Percentiles rank a stretch among this genome's conserved stretches.
Evolutionary conservation across 2,113 vertebrate species (phyloP).

Genomic region (Nicator chloris): DNA sequence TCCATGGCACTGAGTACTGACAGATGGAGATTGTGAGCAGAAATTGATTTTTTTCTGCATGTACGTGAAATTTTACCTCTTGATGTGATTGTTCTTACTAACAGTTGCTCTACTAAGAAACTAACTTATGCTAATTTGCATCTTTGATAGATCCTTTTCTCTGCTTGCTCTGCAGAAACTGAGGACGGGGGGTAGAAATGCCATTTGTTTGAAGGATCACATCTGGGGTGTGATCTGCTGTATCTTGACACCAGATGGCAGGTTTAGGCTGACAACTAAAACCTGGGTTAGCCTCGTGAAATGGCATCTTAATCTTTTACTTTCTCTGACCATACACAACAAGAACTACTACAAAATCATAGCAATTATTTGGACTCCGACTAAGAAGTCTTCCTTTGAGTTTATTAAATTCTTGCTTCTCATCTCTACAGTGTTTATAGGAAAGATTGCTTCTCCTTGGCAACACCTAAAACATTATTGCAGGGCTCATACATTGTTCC

Average conservation of each 20-base stretch:
- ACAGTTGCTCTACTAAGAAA: constrained; percentile 35
- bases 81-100: constrained; percentile 47
- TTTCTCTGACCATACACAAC: constrained; percentile 5
- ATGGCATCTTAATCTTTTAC: constrained; percentile 58
- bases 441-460: constrained; percentile 70
- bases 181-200: not conserved
- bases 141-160: constrained; percentile 39
- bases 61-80: constrained; percentile 45
- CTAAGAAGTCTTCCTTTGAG: not conserved
- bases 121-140: constrained; percentile 39
- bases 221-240: constrained; percentile 72
- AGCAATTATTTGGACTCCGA: constrained; percentile 43
- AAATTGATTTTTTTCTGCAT: constrained; percentile 2
- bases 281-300: constrained; percentile 51
- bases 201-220: constrained; percentile 71
- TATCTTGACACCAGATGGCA: constrained; percentile 79
- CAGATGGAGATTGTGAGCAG: constrained; percentile 6
- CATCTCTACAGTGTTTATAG: constrained; percentile 68
- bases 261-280: constrained; percentile 73
- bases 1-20: constrained; percentile 20
- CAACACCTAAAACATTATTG: constrained; percentile 71
- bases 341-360: constrained; percentile 72
- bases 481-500: constrained; percentile 68
- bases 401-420: constrained; percentile 38
- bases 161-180: not conserved